Evolutionary conservation across 2,113 vertebrate species (phyloP).

Genomic region (Ciconia boyciana): DNA sequence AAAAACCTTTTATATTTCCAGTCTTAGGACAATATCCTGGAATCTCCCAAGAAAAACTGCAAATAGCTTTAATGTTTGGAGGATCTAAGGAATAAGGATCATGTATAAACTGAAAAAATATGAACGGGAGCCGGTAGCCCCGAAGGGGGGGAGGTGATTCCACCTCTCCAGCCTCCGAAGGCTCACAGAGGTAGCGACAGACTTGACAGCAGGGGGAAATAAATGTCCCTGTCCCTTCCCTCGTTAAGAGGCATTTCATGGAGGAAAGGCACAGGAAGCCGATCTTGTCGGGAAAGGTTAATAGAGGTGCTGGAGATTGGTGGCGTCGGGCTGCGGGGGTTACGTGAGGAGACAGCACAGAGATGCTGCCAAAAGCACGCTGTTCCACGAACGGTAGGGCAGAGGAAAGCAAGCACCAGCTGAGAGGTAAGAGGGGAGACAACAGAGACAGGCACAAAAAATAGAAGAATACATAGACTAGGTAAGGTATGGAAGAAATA

Average conservation of each 20-base stretch:
- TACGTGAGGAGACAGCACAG: neutral
- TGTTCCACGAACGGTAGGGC: neutral
- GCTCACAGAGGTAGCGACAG: neutral
- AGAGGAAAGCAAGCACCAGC: neutral
- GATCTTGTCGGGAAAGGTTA: neutral
- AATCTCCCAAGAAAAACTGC: neutral
- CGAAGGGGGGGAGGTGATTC: neutral
- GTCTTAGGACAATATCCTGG: neutral
- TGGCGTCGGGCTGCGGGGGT: neutral
- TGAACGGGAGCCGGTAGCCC: neutral
- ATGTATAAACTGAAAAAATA: neutral
- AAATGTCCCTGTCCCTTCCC: neutral
- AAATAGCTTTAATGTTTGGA: neutral
- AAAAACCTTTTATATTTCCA: neutral
- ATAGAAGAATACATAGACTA: neutral
- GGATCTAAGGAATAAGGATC: neutral
- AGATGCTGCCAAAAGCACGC: neutral
- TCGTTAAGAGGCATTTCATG: neutral
- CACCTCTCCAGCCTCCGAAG: neutral
- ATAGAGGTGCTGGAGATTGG: neutral
- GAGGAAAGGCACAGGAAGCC: neutral
- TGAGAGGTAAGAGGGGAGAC: neutral
- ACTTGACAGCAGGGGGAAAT: neutral
- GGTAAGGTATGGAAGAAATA: neutral
- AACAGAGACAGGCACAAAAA: neutral